phyloP scores from a whole-genome alignment of 2,888 invertebrate species.

The Drosophila paracracens region DNA sequence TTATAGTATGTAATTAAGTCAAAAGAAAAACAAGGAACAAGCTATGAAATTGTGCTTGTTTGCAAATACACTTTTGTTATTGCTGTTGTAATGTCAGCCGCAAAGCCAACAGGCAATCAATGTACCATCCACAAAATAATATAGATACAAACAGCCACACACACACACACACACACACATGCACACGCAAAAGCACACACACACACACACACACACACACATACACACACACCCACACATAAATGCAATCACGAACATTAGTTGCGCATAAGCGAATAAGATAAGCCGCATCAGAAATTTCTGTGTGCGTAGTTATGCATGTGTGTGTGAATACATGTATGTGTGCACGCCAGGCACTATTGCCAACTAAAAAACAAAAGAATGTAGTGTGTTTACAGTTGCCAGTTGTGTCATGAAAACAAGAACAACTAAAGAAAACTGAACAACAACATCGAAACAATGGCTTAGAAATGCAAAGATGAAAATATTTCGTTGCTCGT shows the following conservation, averaged over 20 bases:
- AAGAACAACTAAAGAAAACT: conserved; percentile 22
- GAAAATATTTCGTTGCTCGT: conserved; percentile 64
- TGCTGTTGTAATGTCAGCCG: conserved; percentile 16
- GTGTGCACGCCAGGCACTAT: conserved; percentile 8
- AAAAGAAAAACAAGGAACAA: neutral
- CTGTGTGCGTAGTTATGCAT: conserved; percentile 4
- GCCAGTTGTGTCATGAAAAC: conserved; percentile 38
- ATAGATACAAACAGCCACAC: neutral
- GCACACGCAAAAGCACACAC: neutral
- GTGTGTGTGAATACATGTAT: neutral
- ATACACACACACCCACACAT: conserved; percentile 4
- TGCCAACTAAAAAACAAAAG: conserved; percentile 33
- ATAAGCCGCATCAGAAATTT: conserved; percentile 50
- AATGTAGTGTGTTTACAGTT: conserved; percentile 54
- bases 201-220: neutral
- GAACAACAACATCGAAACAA: conserved; percentile 21
- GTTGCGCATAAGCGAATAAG: conserved; percentile 41
- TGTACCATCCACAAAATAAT: conserved; percentile 27
- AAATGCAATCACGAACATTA: conserved; percentile 3
- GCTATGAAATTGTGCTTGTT: neutral
- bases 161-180: neutral
- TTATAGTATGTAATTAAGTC: neutral
- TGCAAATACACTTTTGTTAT: neutral
- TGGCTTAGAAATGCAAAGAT: conserved; percentile 61
- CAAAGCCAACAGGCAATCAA: conserved; percentile 61